Percentiles rank a stretch among this genome's conserved stretches.
phyloP scores from a whole-genome alignment of 2,797 vertebrate genomes.

The Mus caroli region DNA sequence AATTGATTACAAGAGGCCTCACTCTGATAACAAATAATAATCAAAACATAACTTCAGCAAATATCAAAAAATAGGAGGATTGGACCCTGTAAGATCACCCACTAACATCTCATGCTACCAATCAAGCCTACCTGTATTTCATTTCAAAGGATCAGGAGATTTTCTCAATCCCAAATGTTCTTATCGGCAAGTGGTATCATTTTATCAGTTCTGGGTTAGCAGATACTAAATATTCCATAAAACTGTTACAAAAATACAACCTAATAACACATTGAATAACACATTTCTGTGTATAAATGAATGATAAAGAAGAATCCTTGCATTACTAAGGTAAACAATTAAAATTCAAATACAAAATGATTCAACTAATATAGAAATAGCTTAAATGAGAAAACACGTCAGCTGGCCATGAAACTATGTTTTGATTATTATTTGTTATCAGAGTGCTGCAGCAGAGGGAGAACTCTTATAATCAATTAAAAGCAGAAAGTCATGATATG shows the following conservation, averaged over 20 bases:
- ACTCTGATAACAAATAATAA: not conserved
- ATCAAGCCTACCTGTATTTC: not conserved
- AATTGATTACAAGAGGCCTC: not conserved
- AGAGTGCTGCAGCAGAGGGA: not conserved
- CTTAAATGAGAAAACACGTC: not conserved
- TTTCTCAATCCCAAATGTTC: not conserved
- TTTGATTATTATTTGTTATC: not conserved
- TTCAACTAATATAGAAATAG: not conserved
- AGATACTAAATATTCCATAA: not conserved
- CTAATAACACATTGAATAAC: not conserved
- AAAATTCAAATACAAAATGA: not conserved
- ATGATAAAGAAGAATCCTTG: not conserved
- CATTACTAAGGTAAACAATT: not conserved
- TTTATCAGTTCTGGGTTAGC: not conserved
- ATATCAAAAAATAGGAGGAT: not conserved
- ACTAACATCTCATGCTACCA: not conserved
- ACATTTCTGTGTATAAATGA: not conserved
- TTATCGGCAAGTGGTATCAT: not conserved
- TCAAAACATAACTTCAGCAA: not conserved
- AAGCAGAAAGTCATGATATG: not conserved
- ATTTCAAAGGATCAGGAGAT: not conserved
- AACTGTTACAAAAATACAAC: slow-evolving; percentile 8
- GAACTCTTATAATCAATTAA: not conserved
- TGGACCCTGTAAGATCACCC: not conserved
- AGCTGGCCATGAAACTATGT: not conserved